Conservation (phyloP, 2,888 invertebrate genomes). For the Ethmia dodecea region DNA sequence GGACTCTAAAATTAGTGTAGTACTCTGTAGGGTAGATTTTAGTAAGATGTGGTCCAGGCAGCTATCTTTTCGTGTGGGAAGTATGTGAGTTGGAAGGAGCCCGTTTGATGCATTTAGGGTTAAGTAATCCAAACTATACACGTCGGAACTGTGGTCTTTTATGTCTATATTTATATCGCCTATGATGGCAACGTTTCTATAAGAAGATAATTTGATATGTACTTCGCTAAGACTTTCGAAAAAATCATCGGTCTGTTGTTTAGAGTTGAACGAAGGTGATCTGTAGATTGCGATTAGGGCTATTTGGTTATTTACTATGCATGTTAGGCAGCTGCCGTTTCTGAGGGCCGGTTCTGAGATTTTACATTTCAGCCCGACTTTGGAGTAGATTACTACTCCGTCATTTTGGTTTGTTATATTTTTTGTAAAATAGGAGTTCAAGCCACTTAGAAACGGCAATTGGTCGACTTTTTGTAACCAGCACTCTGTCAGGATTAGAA, state of each 20-base stretch:
- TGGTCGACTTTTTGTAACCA: background rate
- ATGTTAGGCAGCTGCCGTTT: background rate
- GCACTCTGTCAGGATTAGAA: background rate
- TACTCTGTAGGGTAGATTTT: background rate
- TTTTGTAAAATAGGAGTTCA: background rate
- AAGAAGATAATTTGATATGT: background rate
- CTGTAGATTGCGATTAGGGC: background rate
- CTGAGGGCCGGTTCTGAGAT: background rate
- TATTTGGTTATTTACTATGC: background rate
- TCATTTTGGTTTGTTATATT: background rate
- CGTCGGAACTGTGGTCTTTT: background rate
- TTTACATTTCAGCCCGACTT: background rate
- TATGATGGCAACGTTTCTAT: background rate
- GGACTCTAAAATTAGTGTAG: background rate
- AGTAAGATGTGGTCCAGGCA: conserved; percentile 2
- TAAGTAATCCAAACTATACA: background rate
- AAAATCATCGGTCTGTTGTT: background rate
- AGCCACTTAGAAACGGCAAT: background rate
- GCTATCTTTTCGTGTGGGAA: background rate
- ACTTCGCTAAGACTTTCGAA: background rate
- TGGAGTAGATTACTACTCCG: conserved; percentile 1
- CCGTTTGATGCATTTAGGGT: background rate
- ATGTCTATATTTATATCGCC: conserved; percentile 2
- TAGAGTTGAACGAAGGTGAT: background rate
- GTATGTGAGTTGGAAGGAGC: background rate